These are phyloP conservation scores for Mionectes olivaceus DNA, from an alignment of 2,797 vertebrate genomes.

Conservation along the genomic window DNA sequence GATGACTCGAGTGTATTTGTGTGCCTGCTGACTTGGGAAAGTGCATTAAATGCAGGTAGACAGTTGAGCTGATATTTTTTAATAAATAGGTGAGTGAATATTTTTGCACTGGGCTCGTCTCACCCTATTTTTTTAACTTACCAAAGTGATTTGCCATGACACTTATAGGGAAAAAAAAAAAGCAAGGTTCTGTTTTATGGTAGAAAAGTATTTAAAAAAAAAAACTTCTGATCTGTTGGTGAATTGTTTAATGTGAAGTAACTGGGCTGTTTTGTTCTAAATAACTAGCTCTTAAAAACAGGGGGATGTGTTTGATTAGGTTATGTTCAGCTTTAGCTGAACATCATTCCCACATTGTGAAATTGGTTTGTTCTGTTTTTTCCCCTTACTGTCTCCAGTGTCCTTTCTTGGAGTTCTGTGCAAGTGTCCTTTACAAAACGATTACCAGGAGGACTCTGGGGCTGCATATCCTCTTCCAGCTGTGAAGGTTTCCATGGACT, in stretches of 20 bases:
- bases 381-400: slow-evolving; percentile 78
- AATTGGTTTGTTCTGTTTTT: neutral
- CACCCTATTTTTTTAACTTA: neutral
- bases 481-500: slow-evolving; percentile 97
- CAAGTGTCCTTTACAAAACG: slow-evolving; percentile 90
- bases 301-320: neutral
- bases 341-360: neutral
- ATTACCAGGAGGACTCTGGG: slow-evolving; percentile 88
- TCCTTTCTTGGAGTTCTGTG: slow-evolving; percentile 96
- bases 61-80: neutral
- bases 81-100: neutral
- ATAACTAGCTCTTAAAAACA: neutral
- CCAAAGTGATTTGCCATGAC: fast-evolving
- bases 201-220: neutral
- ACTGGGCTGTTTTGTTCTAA: neutral
- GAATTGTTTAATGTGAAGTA: neutral
- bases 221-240: neutral
- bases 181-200: neutral
- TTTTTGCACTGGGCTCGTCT: neutral
- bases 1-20: neutral
- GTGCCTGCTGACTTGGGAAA: neutral
- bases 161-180: neutral
- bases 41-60: neutral
- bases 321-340: neutral
- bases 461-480: slow-evolving; percentile 94